A percentile compares a stretch with the other conserved stretches of the same genome.
These are phyloP conservation scores for Drosophila micromelanica DNA, from an alignment of 1,140 invertebrate genomes.

Conservation along the genomic window DNA sequence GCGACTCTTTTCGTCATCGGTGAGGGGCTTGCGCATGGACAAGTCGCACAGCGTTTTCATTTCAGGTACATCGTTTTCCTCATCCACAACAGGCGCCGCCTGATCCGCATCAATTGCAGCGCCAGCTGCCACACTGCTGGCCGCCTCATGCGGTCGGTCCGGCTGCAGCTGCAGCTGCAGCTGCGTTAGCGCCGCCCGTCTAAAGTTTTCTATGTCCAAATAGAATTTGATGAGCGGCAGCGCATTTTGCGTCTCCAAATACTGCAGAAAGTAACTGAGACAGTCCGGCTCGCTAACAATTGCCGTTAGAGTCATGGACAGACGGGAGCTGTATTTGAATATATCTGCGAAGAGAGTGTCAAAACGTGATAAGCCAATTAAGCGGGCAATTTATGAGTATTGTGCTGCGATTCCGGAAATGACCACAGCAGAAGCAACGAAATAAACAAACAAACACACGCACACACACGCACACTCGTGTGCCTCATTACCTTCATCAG, in stretches of 20 bases:
- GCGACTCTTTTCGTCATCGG: slow-evolving; percentile 83
- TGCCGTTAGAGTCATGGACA: slow-evolving; percentile 87
- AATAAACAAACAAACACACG: background rate
- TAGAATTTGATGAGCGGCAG: slow-evolving; percentile 88
- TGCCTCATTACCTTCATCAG: slow-evolving; percentile 69
- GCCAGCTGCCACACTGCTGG: background rate
- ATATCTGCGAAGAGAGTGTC: slow-evolving; percentile 54
- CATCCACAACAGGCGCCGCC: slow-evolving; percentile 22
- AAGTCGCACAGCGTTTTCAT: slow-evolving; percentile 78
- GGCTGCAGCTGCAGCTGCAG: slow-evolving; percentile 6
- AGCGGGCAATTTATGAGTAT: slow-evolving; percentile 28
- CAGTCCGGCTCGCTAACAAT: slow-evolving; percentile 89
- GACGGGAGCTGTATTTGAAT: slow-evolving; percentile 73
- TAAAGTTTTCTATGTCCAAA: slow-evolving; percentile 90
- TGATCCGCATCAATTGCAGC: slow-evolving; percentile 7
- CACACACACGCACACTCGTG: slow-evolving; percentile 14
- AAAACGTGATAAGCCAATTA: slow-evolving; percentile 36
- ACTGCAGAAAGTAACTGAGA: slow-evolving; percentile 90
- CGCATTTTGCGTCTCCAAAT: slow-evolving; percentile 87
- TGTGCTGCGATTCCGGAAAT: slow-evolving; percentile 23
- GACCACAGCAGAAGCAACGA: slow-evolving; percentile 3
- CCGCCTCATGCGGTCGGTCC: slow-evolving; percentile 7
- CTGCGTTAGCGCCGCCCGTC: slow-evolving; percentile 60
- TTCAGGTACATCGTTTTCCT: slow-evolving; percentile 79
- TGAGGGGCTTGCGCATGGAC: slow-evolving; percentile 80